phyloP scores from a whole-genome alignment of 2,888 invertebrate species.

The Leptodirus hochenwartii region DNA sequence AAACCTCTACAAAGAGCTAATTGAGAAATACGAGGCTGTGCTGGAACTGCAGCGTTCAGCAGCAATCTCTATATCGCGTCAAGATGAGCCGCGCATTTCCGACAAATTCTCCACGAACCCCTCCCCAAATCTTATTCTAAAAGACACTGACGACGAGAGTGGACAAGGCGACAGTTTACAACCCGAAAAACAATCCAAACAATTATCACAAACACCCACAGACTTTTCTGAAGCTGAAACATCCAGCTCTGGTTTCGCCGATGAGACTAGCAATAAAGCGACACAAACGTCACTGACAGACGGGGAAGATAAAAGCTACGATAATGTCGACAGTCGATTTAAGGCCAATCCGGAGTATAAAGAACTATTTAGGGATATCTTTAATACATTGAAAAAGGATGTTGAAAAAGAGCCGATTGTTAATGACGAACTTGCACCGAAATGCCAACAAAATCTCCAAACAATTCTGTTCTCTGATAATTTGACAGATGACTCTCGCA shows the following conservation, averaged over 20 bases:
- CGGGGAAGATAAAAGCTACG: conserved; percentile 73
- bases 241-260: conserved; percentile 59
- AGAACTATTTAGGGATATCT: conserved; percentile 67
- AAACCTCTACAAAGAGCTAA: conserved; percentile 62
- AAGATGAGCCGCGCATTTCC: conserved; percentile 59
- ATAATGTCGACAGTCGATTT: conserved; percentile 67
- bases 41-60: conserved; percentile 37
- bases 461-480: conserved; percentile 29
- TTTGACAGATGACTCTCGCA: conserved; percentile 53
- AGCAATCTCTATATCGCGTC: conserved; percentile 33
- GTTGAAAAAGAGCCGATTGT: conserved; percentile 55
- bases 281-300: conserved; percentile 77
- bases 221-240: conserved; percentile 78
- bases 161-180: conserved; percentile 34
- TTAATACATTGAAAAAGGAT: conserved; percentile 63
- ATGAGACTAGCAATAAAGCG: conserved; percentile 66
- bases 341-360: conserved; percentile 67
- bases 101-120: conserved; percentile 54
- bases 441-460: conserved; percentile 43
- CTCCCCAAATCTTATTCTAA: conserved; percentile 35
- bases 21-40: conserved; percentile 72
- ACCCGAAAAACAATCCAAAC: conserved; percentile 28
- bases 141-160: conserved; percentile 46
- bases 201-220: conserved; percentile 52
- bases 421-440: conserved; percentile 40